Evolutionary conservation across 2,888 invertebrate genomes (phyloP).

Genomic region (Caenorhabditis imperialis): DNA sequence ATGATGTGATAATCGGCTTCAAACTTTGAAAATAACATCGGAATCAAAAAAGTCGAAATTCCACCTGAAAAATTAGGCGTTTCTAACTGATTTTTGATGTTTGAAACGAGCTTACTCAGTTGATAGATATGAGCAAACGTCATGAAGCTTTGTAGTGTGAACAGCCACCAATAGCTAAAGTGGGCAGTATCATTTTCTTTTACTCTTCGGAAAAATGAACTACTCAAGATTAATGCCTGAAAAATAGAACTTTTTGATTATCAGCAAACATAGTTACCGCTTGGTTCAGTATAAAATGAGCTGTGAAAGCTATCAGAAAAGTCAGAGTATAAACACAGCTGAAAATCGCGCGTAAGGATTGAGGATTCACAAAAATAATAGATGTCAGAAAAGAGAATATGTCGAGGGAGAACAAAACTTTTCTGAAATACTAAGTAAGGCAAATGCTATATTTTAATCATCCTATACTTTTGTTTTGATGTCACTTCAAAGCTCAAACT

Average conservation of each 20-base stretch:
- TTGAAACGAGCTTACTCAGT: conserved; percentile 18
- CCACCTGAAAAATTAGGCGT: conserved; percentile 15
- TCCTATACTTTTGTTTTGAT: not conserved
- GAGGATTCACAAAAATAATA: conserved; percentile 26
- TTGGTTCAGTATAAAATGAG: conserved; percentile 6
- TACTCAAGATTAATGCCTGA: conserved; percentile 19
- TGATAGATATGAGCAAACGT: conserved; percentile 36
- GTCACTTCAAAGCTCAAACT: conserved; percentile 15
- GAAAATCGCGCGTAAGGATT: conserved; percentile 10
- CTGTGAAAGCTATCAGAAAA: not conserved
- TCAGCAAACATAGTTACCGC: not conserved
- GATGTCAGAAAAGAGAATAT: conserved; percentile 10
- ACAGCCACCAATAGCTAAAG: conserved; percentile 20
- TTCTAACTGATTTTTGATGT: not conserved
- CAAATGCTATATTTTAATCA: too few species aligned
- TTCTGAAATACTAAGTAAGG: conserved; percentile 9
- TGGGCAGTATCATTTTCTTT: conserved; percentile 16
- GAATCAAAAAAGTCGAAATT: conserved; percentile 23
- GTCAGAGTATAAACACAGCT: conserved; percentile 19
- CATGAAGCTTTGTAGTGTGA: not conserved
- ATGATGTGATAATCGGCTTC: conserved; percentile 18
- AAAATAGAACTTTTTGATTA: not conserved
- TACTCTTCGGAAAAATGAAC: not conserved
- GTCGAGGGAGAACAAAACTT: conserved; percentile 5
- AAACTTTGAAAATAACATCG: conserved; percentile 16